Conservation (phyloP, 2,888 invertebrate species). For the Kuschelorhynchus macadamiae region DNA sequence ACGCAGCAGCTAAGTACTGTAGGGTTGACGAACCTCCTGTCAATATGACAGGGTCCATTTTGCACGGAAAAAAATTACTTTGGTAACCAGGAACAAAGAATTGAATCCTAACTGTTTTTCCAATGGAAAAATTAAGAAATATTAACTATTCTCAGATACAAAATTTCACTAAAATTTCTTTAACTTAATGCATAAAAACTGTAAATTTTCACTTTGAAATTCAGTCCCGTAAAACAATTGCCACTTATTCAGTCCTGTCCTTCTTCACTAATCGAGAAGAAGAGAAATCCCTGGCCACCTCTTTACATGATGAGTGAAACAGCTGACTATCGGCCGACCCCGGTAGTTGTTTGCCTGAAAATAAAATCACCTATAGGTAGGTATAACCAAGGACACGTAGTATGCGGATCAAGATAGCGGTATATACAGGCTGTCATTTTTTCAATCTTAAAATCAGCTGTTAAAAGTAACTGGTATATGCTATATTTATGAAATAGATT, state of each 20-base stretch:
- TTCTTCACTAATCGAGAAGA: not conserved
- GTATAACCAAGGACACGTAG: conserved; percentile 25
- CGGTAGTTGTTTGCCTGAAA: conserved; percentile 29
- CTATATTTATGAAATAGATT: no score
- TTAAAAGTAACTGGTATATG: not conserved
- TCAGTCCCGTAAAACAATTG: no score
- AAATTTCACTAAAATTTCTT: no score
- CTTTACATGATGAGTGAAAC: conserved; percentile 13
- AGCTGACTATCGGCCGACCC: conserved; percentile 24
- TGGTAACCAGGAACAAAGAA: no score
- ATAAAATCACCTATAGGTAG: conserved; percentile 21
- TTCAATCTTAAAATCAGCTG: not conserved
- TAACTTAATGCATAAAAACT: no score
- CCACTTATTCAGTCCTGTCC: not conserved
- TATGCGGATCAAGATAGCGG: not conserved
- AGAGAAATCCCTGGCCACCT: not conserved
- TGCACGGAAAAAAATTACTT: not conserved
- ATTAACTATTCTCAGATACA: no score
- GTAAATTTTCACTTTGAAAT: no score
- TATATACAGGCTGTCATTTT: conserved; percentile 27
- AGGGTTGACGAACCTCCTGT: conserved; percentile 24
- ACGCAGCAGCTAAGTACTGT: conserved; percentile 52
- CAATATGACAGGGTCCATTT: conserved; percentile 28
- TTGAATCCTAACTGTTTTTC: no score
- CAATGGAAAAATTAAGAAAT: no score